Percentiles rank a stretch among this genome's conserved stretches.
phyloP scores from a whole-genome alignment of 2,113 vertebrate genomes.

The Cairina moschata region DNA sequence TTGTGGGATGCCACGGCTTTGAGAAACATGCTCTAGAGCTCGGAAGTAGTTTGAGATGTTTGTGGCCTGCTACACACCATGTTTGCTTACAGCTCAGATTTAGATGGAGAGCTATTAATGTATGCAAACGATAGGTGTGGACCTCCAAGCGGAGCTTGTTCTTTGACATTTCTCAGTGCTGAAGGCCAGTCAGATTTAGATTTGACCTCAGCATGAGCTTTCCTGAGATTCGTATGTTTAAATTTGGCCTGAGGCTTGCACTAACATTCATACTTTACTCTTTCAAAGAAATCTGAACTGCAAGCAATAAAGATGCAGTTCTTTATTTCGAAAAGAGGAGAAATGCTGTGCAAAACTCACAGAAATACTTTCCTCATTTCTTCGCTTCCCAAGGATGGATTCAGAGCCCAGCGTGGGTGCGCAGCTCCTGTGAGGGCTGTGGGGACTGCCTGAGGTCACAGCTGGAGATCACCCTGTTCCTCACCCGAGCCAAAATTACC shows the following conservation, averaged over 20 bases:
- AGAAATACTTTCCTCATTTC: background rate
- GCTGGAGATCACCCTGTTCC: background rate
- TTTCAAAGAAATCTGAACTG: background rate
- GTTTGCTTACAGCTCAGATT: background rate
- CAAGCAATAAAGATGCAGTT: background rate
- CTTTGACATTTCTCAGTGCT: background rate
- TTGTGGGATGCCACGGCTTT: background rate
- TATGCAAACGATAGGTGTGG: background rate
- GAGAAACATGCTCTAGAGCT: fast-evolving
- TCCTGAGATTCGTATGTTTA: background rate
- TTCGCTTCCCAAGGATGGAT: background rate
- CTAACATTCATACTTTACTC: background rate
- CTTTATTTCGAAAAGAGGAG: background rate
- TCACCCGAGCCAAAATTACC: background rate
- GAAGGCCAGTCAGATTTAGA: background rate
- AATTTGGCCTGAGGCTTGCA: background rate
- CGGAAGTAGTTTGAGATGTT: fast-evolving
- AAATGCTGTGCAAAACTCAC: background rate
- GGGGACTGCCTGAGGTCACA: background rate
- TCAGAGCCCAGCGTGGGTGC: background rate
- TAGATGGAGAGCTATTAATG: background rate
- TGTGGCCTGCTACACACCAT: background rate
- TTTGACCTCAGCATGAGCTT: background rate
- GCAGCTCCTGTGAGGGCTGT: fast-evolving
- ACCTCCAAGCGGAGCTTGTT: background rate